These are phyloP conservation scores for Micromussa lordhowensis DNA, from an alignment of 92 coral and sea anemone species.

Conservation along the genomic window DNA sequence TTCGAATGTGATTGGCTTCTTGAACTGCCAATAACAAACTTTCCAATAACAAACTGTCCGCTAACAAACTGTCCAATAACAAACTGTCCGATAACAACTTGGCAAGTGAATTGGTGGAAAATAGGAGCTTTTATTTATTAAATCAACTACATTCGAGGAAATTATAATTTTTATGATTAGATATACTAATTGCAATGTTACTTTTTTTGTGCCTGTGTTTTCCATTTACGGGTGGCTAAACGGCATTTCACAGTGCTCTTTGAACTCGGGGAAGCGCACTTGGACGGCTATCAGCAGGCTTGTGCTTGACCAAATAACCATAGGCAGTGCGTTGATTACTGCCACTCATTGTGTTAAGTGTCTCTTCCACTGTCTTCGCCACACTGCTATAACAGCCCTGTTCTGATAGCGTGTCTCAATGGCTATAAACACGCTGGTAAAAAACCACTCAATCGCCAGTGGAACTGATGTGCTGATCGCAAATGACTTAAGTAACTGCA, in stretches of 20 bases:
- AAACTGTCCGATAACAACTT: too few relatives aligned
- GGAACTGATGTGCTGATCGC: conserved; percentile 11
- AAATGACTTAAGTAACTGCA: conserved; percentile 7
- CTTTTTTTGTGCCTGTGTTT: background rate
- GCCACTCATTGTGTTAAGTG: conserved; percentile 13
- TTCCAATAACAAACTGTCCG: too few relatives aligned
- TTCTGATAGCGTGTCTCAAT: conserved; percentile 44
- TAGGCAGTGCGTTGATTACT: conserved; percentile 6
- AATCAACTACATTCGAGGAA: too few relatives aligned
- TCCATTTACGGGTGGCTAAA: background rate
- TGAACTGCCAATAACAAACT: too few relatives aligned
- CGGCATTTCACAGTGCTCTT: conserved; percentile 8
- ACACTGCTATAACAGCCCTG: conserved; percentile 19
- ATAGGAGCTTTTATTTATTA: too few relatives aligned
- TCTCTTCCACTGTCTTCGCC: conserved; percentile 23
- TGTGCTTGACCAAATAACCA: conserved; percentile 10
- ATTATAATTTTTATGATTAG: too few relatives aligned
- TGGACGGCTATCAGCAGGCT: conserved; percentile 10
- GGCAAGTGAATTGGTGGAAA: too few relatives aligned
- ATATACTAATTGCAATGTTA: too few relatives aligned
- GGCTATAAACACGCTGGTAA: conserved; percentile 12
- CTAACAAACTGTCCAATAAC: too few relatives aligned
- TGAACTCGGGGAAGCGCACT: background rate
- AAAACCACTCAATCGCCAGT: conserved; percentile 27
- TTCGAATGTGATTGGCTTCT: too few relatives aligned